These are phyloP conservation scores for Xerus rutilus DNA, from an alignment of 2,797 vertebrate species.

Conservation along the genomic window DNA sequence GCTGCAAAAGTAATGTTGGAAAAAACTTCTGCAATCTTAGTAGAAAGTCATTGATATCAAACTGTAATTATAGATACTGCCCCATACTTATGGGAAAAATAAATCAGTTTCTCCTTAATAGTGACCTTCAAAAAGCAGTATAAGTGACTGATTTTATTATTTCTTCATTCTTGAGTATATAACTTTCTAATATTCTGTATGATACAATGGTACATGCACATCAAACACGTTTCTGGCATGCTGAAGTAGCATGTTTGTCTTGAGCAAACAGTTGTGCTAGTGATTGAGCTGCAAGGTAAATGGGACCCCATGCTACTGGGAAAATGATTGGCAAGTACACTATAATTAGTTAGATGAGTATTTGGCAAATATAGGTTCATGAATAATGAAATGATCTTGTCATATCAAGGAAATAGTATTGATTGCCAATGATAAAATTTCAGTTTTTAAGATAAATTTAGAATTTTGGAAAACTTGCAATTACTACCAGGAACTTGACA, in stretches of 20 bases:
- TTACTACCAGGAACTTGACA: neutral
- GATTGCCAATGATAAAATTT: neutral
- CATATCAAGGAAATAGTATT: neutral
- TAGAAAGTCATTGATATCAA: neutral
- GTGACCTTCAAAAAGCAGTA: neutral
- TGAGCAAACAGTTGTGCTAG: neutral
- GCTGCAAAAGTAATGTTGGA: neutral
- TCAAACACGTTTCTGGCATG: neutral
- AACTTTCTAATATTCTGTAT: neutral
- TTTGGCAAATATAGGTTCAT: neutral
- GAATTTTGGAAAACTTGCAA: neutral
- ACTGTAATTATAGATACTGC: neutral
- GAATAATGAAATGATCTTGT: neutral
- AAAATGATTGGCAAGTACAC: neutral
- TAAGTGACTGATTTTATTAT: neutral
- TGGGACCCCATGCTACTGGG: neutral
- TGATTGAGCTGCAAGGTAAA: neutral
- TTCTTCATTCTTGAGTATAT: neutral
- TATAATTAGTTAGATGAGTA: neutral
- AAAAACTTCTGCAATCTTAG: neutral
- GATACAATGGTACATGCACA: neutral
- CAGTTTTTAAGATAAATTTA: constrained; percentile 22
- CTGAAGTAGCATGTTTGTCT: neutral
- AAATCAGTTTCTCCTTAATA: neutral
- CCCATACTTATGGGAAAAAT: neutral